phyloP scores from a whole-genome alignment of 2,888 invertebrate species.

The Yponomeuta plumbellus region DNA sequence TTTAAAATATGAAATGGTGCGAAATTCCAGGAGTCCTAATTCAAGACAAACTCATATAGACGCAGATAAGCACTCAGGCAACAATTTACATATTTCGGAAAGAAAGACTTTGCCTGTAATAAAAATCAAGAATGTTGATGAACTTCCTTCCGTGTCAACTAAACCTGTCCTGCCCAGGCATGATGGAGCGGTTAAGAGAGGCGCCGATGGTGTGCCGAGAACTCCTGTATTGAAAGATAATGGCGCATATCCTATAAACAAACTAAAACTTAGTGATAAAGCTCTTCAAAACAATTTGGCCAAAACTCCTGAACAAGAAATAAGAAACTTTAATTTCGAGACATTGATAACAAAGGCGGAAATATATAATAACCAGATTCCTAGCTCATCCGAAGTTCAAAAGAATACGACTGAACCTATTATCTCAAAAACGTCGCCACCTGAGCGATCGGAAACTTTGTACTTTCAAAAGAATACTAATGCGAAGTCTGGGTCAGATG shows the following conservation, averaged over 20 bases:
- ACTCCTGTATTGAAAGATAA: constrained; percentile 54
- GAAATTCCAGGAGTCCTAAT: constrained; percentile 45
- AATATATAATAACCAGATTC: constrained; percentile 66
- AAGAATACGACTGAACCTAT: constrained; percentile 53
- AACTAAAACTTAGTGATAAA: constrained; percentile 49
- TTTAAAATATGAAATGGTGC: constrained; percentile 44
- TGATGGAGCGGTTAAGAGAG: constrained; percentile 53
- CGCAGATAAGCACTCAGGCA: constrained; percentile 36
- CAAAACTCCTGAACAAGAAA: constrained; percentile 49
- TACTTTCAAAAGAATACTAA: constrained; percentile 66
- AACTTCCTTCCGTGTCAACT: constrained; percentile 33
- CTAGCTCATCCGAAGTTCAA: constrained; percentile 60
- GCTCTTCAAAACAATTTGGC: constrained; percentile 38
- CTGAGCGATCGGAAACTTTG: constrained; percentile 67
- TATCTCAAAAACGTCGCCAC: constrained; percentile 32
- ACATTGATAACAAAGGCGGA: constrained; percentile 71
- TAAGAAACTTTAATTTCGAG: constrained; percentile 68
- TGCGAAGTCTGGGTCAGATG: constrained; percentile 47
- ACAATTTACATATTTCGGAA: not conserved
- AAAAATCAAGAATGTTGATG: constrained; percentile 61
- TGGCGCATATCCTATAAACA: constrained; percentile 37
- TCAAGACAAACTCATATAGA: constrained; percentile 39
- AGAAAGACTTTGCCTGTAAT: constrained; percentile 44
- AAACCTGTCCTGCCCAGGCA: constrained; percentile 41
- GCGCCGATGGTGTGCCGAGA: constrained; percentile 50